phyloP scores from a whole-genome alignment of 1,140 invertebrate genomes.

The Scaptomyza graminum region DNA sequence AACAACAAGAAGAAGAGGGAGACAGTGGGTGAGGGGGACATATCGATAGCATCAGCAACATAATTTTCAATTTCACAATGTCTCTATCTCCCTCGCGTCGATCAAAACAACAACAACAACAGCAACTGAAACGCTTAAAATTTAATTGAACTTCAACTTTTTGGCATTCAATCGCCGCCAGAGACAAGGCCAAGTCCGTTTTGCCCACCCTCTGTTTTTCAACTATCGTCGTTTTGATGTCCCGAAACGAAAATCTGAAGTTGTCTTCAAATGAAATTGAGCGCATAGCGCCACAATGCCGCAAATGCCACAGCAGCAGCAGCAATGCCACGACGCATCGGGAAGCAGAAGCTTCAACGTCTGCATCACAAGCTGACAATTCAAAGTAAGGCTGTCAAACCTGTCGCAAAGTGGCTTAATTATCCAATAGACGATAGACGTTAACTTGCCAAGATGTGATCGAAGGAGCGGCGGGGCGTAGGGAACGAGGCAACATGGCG shows the following conservation, averaged over 20 bases:
- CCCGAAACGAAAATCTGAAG: constrained; percentile 45
- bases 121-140: constrained; percentile 35
- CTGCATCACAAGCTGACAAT: constrained; percentile 55
- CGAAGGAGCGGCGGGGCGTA: neutral
- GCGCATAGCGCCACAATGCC: constrained; percentile 26
- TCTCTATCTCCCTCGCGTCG: constrained; percentile 15
- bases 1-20: neutral
- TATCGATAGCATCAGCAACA: constrained; percentile 48
- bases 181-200: constrained; percentile 17
- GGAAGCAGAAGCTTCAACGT: constrained; percentile 15
- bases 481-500: neutral
- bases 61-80: constrained; percentile 68
- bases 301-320: too few species aligned
- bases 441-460: neutral
- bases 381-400: constrained; percentile 75
- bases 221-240: constrained; percentile 5
- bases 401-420: constrained; percentile 81
- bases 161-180: constrained; percentile 9
- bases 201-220: too few species aligned
- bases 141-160: constrained; percentile 78
- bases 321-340: constrained; percentile 5
- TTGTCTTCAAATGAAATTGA: constrained; percentile 54
- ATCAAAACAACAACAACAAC: constrained; percentile 34
- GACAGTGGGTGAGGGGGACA: neutral
- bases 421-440: constrained; percentile 76